A percentile compares a stretch with the other conserved stretches of the same genome.
Evolutionary conservation across 2,113 vertebrate species (phyloP).

Genomic region (rabbit (Oryctolagus cuniculus)): DNA sequence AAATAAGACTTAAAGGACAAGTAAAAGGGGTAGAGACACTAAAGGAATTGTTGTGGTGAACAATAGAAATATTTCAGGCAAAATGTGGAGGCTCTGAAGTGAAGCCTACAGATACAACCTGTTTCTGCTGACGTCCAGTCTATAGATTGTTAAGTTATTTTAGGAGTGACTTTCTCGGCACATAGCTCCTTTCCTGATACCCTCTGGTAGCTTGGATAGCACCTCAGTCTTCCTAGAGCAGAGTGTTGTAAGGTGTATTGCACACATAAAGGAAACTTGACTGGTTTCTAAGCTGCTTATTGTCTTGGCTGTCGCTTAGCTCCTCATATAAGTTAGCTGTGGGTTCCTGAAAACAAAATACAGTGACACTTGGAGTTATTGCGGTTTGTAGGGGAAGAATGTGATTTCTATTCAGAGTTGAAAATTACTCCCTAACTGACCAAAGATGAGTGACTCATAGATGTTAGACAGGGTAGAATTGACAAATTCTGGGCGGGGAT

Average conservation of each 20-base stretch:
- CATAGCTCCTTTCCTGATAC: not conserved
- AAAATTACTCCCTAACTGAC: not conserved
- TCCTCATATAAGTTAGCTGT: not conserved
- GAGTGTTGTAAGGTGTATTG: not conserved
- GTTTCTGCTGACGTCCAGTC: not conserved
- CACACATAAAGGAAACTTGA: not conserved
- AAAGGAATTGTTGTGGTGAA: not conserved
- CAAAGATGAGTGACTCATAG: not conserved
- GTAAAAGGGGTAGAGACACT: not conserved
- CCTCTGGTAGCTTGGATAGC: not conserved
- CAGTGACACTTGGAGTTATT: not conserved
- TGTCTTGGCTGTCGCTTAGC: not conserved
- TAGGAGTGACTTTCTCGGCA: not conserved
- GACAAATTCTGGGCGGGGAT: not conserved
- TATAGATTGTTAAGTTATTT: not conserved
- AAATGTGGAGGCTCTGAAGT: not conserved
- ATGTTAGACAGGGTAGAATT: not conserved
- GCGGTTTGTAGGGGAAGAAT: not conserved
- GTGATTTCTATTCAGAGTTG: conserved; percentile 21
- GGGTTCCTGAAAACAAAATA: not conserved
- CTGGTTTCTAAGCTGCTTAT: not conserved
- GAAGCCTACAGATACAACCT: not conserved
- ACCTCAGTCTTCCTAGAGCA: not conserved
- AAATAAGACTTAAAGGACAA: not conserved
- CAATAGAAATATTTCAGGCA: not conserved